phyloP scores from a whole-genome alignment of 2,888 invertebrate genomes.

The Chymomyza caudatula region DNA sequence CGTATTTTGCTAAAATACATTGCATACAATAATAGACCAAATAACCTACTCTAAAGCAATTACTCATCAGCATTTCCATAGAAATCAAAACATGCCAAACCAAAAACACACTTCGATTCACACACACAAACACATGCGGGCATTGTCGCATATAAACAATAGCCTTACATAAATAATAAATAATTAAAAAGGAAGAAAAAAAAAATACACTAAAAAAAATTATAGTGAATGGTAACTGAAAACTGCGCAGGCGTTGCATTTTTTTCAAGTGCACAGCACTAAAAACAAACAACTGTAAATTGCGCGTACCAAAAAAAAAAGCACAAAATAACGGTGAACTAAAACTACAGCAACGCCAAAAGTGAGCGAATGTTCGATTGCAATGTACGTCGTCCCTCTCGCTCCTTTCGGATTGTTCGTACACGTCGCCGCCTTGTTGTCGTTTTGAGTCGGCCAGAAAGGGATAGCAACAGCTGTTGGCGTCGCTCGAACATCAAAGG shows the following conservation, averaged over 20 bases:
- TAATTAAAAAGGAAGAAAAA: constrained; percentile 9
- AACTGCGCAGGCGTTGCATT: constrained; percentile 56
- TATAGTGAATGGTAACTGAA: constrained; percentile 10
- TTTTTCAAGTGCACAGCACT: constrained; percentile 28
- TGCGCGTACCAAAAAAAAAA: constrained; percentile 9
- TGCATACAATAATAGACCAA: not conserved
- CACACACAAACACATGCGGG: not conserved
- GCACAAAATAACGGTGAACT: not conserved
- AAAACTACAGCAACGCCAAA: constrained; percentile 21
- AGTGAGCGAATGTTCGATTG: not conserved
- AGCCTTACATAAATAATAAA: not conserved
- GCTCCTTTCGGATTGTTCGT: not conserved
- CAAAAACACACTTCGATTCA: not conserved
- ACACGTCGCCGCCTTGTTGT: not conserved
- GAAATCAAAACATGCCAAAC: constrained; percentile 27
- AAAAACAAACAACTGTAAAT: constrained; percentile 12
- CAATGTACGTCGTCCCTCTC: not conserved
- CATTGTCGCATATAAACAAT: not conserved
- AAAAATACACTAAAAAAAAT: not conserved
- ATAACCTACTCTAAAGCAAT: constrained; percentile 7
- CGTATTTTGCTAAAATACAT: not conserved
- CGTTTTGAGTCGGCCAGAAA: constrained; percentile 34
- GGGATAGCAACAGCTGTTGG: constrained; percentile 56
- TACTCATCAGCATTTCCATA: constrained; percentile 39
- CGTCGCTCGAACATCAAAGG: constrained; percentile 57